Percentiles rank a stretch among this genome's conserved stretches.
Conservation (phyloP, 2,113 vertebrate genomes). For the Melozone crissalis region DNA sequence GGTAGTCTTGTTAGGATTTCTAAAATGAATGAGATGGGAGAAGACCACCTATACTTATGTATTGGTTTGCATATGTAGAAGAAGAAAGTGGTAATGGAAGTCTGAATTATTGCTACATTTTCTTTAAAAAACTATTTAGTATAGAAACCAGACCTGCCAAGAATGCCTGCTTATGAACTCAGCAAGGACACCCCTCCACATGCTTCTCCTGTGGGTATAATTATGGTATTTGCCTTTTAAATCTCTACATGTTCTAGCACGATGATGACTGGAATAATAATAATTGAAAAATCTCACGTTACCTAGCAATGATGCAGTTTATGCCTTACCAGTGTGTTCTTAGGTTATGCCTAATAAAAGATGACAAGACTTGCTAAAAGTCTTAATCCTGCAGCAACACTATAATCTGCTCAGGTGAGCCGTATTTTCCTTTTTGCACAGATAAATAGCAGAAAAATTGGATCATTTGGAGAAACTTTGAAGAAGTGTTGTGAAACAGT, state of each 20-base stretch:
- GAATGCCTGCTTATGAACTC: neutral
- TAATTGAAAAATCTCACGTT: conserved; percentile 27
- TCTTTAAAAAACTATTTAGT: neutral
- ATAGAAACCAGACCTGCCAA: neutral
- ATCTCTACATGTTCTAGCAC: conserved; percentile 10
- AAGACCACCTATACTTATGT: neutral
- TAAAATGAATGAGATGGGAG: neutral
- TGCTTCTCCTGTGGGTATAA: neutral
- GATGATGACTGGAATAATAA: conserved; percentile 32
- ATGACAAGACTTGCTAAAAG: conserved; percentile 32
- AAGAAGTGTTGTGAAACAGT: neutral
- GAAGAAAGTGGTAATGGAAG: neutral
- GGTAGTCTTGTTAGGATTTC: neutral
- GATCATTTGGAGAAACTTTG: neutral
- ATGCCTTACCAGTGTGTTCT: neutral
- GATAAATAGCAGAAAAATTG: conserved; percentile 24
- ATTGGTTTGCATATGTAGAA: neutral
- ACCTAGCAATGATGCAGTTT: conserved; percentile 34
- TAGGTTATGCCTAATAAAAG: conserved; percentile 29
- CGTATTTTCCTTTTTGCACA: conserved; percentile 19
- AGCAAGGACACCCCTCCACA: neutral
- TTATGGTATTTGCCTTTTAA: conserved; percentile 48
- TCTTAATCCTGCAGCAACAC: conserved; percentile 31
- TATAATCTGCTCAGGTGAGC: conserved; percentile 15
- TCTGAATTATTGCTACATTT: neutral